phyloP scores from a whole-genome alignment of 2,113 vertebrate genomes.

The Albula glossodonta region DNA sequence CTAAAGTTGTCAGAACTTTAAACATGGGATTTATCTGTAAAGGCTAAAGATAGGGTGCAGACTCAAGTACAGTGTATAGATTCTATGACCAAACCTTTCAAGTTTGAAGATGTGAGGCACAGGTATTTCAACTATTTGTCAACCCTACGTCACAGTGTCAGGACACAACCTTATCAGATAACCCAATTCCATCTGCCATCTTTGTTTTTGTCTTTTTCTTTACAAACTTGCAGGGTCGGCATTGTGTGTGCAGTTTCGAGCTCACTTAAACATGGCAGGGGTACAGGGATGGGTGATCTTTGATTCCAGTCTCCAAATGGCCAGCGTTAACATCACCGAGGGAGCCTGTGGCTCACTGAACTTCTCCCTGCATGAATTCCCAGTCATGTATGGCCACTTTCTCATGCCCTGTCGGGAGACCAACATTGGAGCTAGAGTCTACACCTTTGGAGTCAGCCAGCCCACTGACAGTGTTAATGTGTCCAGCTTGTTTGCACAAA shows the following conservation, averaged over 20 bases:
- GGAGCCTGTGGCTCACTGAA: conserved; percentile 52
- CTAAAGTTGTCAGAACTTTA: no score
- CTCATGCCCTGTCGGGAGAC: conserved; percentile 60
- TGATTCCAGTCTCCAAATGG: conserved; percentile 47
- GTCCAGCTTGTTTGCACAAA: conserved; percentile 44
- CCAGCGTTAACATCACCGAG: conserved; percentile 51
- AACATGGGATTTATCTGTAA: no score
- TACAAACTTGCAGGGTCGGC: conserved; percentile 53
- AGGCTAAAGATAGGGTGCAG: neutral
- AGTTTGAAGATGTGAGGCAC: neutral
- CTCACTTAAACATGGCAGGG: conserved; percentile 71
- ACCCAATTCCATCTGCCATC: neutral
- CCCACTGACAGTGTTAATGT: conserved; percentile 32
- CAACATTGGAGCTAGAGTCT: conserved; percentile 59
- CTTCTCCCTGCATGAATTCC: conserved; percentile 65
- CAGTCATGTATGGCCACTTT: conserved; percentile 70
- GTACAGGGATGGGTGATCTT: conserved; percentile 64
- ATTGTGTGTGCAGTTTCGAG: conserved; percentile 53
- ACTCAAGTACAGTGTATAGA: neutral
- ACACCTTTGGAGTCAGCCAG: conserved; percentile 39
- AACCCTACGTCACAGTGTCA: neutral
- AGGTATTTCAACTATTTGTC: neutral
- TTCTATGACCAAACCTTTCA: neutral
- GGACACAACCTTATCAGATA: neutral
- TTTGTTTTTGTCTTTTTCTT: conserved; percentile 9